A percentile compares a stretch with the other conserved stretches of the same genome.
phyloP scores from a whole-genome alignment of 2,113 vertebrate genomes.

The Mixornis gularis region DNA sequence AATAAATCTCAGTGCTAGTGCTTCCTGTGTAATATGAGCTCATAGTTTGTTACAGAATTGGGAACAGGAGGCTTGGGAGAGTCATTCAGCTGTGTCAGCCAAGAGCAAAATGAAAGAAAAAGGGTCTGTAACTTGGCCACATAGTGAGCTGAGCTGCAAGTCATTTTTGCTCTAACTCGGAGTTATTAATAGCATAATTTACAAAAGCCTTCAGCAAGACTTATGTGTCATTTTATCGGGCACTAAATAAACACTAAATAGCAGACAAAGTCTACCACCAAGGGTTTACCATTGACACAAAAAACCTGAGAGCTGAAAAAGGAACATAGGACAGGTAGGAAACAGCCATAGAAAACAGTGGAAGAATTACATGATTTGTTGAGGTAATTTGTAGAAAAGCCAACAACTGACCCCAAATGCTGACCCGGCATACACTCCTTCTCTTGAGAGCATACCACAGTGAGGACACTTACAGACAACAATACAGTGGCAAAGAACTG shows the following conservation, averaged over 20 bases:
- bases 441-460: background rate
- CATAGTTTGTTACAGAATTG: background rate
- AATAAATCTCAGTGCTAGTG: conserved; percentile 7
- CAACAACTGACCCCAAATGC: background rate
- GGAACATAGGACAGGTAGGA: background rate
- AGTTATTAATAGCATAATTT: conserved; percentile 16
- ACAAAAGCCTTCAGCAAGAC: conserved; percentile 2
- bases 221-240: background rate
- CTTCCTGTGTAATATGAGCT: background rate
- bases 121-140: background rate
- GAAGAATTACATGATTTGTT: background rate
- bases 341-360: background rate
- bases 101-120: background rate
- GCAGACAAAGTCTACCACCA: background rate
- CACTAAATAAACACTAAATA: conserved; percentile 8
- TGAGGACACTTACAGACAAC: background rate
- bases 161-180: background rate
- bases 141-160: background rate
- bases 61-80: background rate
- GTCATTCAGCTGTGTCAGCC: background rate
- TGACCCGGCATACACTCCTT: background rate
- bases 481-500: background rate
- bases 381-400: background rate
- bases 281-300: background rate
- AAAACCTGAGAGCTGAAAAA: background rate